Evolutionary conservation across 2,113 vertebrate genomes (phyloP), one percentile per base, ranked within the genome.

Genomic region (Pollimyrus isidori): DNA sequence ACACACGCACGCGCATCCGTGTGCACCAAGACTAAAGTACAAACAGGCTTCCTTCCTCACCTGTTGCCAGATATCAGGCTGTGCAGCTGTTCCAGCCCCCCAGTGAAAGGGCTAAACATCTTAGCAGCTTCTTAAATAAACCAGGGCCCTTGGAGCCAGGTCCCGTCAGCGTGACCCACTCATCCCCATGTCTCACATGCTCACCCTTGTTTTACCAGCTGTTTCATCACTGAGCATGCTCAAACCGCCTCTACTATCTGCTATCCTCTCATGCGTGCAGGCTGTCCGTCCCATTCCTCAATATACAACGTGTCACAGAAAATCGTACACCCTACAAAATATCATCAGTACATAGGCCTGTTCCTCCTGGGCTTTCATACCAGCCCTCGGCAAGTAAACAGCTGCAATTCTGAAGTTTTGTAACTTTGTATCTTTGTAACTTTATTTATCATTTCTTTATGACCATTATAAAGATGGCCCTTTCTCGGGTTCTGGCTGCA

Each of bases 101-200:
- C n/a, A 92, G 93, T 89, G 90, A 92, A 92, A 92, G 87, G 90
- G 89, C 88, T 21, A 90, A 91, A 91, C 90, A 86, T 19, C 87
- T 88, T 92, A 91, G 91, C 92, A 92, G 94, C 92, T 94, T 92
- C 92, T 92, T 93, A 94, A 95, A 95, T 94, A 94, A 94, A 94
- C 93, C 93, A 69, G 90, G 91, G 89, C 90, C 90, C 73, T 88
- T 26, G 10, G 58, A 49, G 83, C 52, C 7, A 88, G 19, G 90
- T 80, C 39, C 89, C 91, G 90, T 92, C 91, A 89, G 90, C 92
- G 92, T 94, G 92, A 89, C 91, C 0, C 94, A 82, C 89, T 30
- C 88, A 42, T 5, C 52, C 52, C 21, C 53, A 21, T 90, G 92
- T 88, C 90, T 88, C 17, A 90, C 91, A 91, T 87, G 7, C 89